Base-by-base conservation (phyloP, 2,797 vertebrate species). In the Triplophysa yarkandensis region DNA sequence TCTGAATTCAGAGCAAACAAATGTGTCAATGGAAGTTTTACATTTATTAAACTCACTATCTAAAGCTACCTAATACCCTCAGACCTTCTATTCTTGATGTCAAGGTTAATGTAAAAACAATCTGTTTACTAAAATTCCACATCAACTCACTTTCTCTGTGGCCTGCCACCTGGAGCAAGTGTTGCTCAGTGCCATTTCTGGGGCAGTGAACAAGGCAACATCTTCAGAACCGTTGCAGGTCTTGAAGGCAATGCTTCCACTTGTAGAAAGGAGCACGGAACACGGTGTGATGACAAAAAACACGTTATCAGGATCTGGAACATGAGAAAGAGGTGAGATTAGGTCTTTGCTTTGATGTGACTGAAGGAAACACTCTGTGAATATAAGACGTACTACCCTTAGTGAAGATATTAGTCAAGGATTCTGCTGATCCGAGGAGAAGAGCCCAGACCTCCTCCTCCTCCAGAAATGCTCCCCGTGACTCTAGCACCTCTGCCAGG, bases 401-500 rank as follows among this genome's bases (percentile, higher is more conserved):
- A 71, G 80, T 84, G 55, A 90, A 87, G 66, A 95, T 90, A 74
- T 94, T 89, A 79, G 93, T 85, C 83, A 97, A 90, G 72, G 86
- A 84, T 64, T 91, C 86, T 6, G 89, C 84, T 64, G 91, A 89
- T 76, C 91, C 81, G 1, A 90, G 86, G 78, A 97, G 88, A 34
- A 97, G 85, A 81, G 93, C 92, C 94, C 96, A 98, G 81, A 97
- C 90, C 84, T 96, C 94, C 17, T 93, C 93, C 80, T 96, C 95
- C 21, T 92, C 92, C 80, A 98, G 85, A 34, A 94, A 89, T 54
- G 92, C 90, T 52, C 92, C 94, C 86, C 90, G 92, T 79, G 87
- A 91, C 88, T 95, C 93, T 84, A 97, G 80, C 85, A 92, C 93
- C 71, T 95, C 93, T 21, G 93, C 90, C 89, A 98, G 90, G 72